These are phyloP conservation scores for Furcifer pardalis DNA, from an alignment of 2,797 vertebrate genomes.

Conservation along the genomic window DNA sequence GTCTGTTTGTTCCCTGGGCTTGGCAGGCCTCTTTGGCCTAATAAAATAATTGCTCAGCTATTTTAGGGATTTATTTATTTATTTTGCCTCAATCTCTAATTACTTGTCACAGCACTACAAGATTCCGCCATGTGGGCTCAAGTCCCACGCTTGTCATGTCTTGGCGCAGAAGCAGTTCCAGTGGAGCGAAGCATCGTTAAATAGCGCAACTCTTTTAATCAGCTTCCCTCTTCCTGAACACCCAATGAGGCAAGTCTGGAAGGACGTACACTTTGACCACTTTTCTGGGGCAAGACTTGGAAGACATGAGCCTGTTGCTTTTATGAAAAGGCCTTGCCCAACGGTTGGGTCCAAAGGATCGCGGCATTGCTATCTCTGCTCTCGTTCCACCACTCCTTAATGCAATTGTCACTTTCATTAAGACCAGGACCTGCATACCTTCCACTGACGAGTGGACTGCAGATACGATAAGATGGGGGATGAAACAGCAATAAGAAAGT, in stretches of 20 bases:
- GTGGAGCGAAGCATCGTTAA: constrained; percentile 46
- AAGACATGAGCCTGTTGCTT: background rate
- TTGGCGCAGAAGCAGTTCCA: constrained; percentile 3
- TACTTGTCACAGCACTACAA: constrained; percentile 68
- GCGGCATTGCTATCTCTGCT: background rate
- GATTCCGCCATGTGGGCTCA: constrained; percentile 33
- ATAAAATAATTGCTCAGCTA: constrained; percentile 74
- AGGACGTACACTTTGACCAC: background rate
- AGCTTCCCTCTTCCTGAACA: constrained; percentile 14
- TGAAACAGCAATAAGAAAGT: too few relatives aligned
- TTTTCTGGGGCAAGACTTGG: background rate
- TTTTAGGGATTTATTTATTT: background rate
- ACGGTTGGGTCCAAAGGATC: too few relatives aligned
- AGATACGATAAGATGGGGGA: too few relatives aligned
- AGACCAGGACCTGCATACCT: too few relatives aligned
- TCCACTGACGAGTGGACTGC: too few relatives aligned
- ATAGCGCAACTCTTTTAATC: constrained; percentile 54
- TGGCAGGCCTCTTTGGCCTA: constrained; percentile 71
- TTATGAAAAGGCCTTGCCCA: background rate
- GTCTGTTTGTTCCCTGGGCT: constrained; percentile 59
- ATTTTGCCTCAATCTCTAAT: constrained; percentile 68
- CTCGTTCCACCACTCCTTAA: too few relatives aligned
- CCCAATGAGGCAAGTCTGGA: background rate
- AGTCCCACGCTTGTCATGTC: constrained; percentile 49
- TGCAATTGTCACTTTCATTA: too few relatives aligned